Conservation (phyloP, 1,140 invertebrate genomes). For the Drosophila saltans region DNA sequence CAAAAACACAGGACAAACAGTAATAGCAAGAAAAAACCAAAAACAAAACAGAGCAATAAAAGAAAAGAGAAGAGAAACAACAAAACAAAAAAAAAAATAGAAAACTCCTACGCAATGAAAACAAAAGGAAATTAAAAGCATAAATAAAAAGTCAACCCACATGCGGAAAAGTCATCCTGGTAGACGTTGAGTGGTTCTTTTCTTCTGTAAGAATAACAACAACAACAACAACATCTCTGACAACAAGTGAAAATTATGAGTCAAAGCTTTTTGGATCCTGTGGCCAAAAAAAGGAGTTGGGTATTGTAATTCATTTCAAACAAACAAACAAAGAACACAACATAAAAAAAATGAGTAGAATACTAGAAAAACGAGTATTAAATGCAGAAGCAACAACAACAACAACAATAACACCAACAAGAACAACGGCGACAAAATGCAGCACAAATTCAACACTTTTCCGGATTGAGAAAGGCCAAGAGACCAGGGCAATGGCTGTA, state of each 20-base stretch:
- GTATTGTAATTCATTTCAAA: conserved; percentile 73
- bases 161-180: conserved; percentile 37
- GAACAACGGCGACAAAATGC: conserved; percentile 64
- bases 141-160: conserved; percentile 66
- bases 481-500: conserved; percentile 6
- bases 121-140: conserved; percentile 79
- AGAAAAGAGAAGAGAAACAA: not conserved
- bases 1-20: conserved; percentile 18
- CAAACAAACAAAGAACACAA: conserved; percentile 32
- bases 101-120: conserved; percentile 55
- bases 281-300: conserved; percentile 64
- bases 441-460: conserved; percentile 76
- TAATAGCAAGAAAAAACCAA: not conserved
- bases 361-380: conserved; percentile 55
- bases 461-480: conserved; percentile 15
- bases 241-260: conserved; percentile 69
- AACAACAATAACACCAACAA: conserved; percentile 31
- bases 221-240: conserved; percentile 25
- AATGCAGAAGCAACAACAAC: conserved; percentile 41
- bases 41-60: conserved; percentile 34
- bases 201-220: conserved; percentile 14
- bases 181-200: conserved; percentile 12
- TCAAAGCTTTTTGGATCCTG: conserved; percentile 52
- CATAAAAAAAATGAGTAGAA: conserved; percentile 12
- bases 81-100: conserved; percentile 22